A percentile compares a stretch with the other conserved stretches of the same genome.
phyloP scores from a whole-genome alignment of 2,888 invertebrate genomes.

The Mesopsocus fuscifrons region DNA sequence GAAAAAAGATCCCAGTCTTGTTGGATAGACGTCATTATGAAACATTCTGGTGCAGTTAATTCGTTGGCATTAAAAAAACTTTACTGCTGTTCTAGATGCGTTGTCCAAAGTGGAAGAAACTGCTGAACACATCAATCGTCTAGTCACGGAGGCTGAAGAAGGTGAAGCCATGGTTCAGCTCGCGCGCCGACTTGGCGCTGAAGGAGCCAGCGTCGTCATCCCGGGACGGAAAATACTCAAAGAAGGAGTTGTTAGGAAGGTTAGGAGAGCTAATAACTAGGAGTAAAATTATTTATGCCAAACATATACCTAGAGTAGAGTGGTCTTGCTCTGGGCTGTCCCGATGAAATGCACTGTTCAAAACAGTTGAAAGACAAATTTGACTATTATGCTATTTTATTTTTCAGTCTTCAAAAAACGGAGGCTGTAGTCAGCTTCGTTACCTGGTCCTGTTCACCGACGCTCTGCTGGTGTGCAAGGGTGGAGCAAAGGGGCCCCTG shows the following conservation, averaged over 20 bases:
- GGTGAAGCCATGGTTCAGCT: slow-evolving; percentile 44
- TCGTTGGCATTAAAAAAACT: too few species aligned
- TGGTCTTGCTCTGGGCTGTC: too few species aligned
- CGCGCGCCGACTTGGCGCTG: slow-evolving; percentile 39
- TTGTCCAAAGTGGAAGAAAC: slow-evolving; percentile 44
- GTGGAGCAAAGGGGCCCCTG: slow-evolving; percentile 35
- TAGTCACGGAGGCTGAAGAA: slow-evolving; percentile 52
- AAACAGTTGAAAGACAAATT: too few species aligned
- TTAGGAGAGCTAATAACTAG: slow-evolving; percentile 20
- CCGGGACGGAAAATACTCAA: slow-evolving; percentile 49
- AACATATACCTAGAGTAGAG: too few species aligned
- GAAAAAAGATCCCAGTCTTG: too few species aligned
- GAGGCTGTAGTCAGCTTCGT: slow-evolving; percentile 26
- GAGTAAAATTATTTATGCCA: too few species aligned
- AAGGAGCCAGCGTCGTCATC: slow-evolving; percentile 41
- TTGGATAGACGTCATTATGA: too few species aligned
- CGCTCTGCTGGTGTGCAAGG: slow-evolving; percentile 52
- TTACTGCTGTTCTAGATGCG: slow-evolving; percentile 38
- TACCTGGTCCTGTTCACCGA: slow-evolving; percentile 55
- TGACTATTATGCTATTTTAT: too few species aligned
- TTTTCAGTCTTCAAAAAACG: slow-evolving; percentile 18
- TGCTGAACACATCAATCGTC: slow-evolving; percentile 50
- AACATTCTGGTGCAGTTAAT: too few species aligned
- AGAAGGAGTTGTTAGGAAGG: slow-evolving; percentile 41
- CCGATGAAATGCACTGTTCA: too few species aligned